Percentiles rank a stretch among this genome's conserved stretches.
These are phyloP conservation scores for Alexandromys fortis DNA, from an alignment of 2,113 vertebrate species.

Conservation along the genomic window DNA sequence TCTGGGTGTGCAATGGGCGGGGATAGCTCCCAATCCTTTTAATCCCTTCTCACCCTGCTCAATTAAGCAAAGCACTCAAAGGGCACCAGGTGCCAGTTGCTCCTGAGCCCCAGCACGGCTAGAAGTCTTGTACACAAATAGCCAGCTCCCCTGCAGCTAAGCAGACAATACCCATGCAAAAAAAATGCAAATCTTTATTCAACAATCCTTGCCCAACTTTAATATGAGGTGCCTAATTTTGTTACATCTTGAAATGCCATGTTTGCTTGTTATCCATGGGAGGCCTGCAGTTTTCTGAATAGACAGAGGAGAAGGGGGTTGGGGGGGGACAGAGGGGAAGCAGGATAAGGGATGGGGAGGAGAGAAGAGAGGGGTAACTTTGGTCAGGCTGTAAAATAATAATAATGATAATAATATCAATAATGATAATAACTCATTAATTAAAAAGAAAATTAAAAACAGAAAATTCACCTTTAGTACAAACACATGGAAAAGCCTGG, in stretches of 20 bases:
- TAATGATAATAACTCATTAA: neutral
- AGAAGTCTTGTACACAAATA: conserved; percentile 2
- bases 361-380: neutral
- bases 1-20: neutral
- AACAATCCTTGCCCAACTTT: conserved; percentile 19
- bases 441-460: neutral
- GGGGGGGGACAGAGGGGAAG: neutral
- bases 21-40: neutral
- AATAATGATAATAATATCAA: neutral
- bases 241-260: neutral
- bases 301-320: neutral
- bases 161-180: neutral
- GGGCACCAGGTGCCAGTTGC: neutral
- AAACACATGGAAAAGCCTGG: conserved; percentile 51
- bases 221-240: neutral
- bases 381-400: neutral
- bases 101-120: neutral
- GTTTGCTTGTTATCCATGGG: neutral
- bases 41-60: neutral
- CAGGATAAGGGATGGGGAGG: neutral
- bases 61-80: neutral
- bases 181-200: conserved; percentile 36
- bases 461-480: conserved; percentile 36
- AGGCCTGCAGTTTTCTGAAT: neutral
- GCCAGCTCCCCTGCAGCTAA: conserved; percentile 4